phyloP scores from a whole-genome alignment of 1,140 invertebrate genomes.

The Caenorhabditis remanei region DNA sequence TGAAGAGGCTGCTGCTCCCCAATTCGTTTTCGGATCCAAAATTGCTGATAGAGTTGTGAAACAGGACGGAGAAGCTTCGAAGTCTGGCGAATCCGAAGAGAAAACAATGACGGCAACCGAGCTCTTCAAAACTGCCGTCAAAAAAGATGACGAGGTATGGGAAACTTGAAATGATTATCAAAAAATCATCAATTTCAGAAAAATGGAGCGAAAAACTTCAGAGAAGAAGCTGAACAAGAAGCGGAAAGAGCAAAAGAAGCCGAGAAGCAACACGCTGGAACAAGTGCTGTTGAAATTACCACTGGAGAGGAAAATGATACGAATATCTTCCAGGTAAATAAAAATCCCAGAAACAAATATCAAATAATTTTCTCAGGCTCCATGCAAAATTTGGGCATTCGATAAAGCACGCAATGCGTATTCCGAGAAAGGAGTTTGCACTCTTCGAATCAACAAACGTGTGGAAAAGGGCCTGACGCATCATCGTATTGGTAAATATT shows the following conservation, averaged over 20 bases:
- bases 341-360: background rate
- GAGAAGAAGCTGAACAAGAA: slow-evolving; percentile 41
- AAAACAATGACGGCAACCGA: slow-evolving; percentile 22
- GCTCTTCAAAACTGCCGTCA: slow-evolving; percentile 19
- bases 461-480: slow-evolving; percentile 44
- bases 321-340: slow-evolving; percentile 27
- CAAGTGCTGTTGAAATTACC: slow-evolving; percentile 29
- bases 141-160: slow-evolving; percentile 33
- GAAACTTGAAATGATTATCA: background rate
- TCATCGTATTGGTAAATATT: slow-evolving; percentile 45
- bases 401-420: slow-evolving; percentile 20
- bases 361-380: background rate
- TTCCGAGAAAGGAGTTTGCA: slow-evolving; percentile 31
- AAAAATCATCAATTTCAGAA: slow-evolving; percentile 4
- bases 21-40: slow-evolving; percentile 24
- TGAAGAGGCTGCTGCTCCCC: background rate
- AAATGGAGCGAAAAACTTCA: slow-evolving; percentile 18
- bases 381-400: slow-evolving; percentile 53
- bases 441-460: slow-evolving; percentile 35
- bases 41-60: slow-evolving; percentile 19
- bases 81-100: background rate
- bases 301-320: slow-evolving; percentile 50
- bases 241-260: slow-evolving; percentile 48
- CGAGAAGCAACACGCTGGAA: slow-evolving; percentile 51
- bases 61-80: slow-evolving; percentile 1